Evolutionary conservation across 2,113 vertebrate genomes (phyloP).

Genomic region (Athene noctua): DNA sequence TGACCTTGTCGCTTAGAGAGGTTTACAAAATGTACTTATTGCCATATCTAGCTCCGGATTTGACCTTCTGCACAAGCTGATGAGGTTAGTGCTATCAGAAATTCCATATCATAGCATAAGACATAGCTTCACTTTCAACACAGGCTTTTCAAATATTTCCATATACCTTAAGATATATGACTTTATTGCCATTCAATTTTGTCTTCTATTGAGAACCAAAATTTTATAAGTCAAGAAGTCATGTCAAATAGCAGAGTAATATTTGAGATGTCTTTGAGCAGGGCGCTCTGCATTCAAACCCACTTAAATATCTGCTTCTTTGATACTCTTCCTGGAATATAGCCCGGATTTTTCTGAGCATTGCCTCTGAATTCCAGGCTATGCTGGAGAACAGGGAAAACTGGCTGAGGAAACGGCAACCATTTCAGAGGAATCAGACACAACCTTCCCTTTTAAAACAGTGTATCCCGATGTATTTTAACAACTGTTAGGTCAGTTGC

Average conservation of each 20-base stretch:
- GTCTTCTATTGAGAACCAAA: background rate
- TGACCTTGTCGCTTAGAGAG: background rate
- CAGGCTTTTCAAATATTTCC: background rate
- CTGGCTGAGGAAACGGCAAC: background rate
- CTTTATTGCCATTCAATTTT: background rate
- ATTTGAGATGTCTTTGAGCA: slow-evolving; percentile 11
- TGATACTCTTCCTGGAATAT: background rate
- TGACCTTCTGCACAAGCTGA: background rate
- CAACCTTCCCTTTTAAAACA: background rate
- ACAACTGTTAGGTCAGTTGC: background rate
- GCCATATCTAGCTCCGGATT: background rate
- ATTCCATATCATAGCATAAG: background rate
- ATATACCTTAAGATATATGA: background rate
- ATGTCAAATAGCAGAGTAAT: background rate
- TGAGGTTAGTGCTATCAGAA: background rate
- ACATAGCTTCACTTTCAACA: background rate
- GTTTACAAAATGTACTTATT: background rate
- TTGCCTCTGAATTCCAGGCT: background rate
- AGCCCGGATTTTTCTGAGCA: background rate
- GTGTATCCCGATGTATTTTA: background rate
- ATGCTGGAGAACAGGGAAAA: background rate
- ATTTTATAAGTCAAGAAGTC: background rate
- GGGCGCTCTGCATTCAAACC: background rate
- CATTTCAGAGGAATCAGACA: background rate
- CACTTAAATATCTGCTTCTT: background rate